These are phyloP conservation scores for Amphimallon solstitiale DNA, from an alignment of 2,888 invertebrate genomes.

Conservation along the genomic window DNA sequence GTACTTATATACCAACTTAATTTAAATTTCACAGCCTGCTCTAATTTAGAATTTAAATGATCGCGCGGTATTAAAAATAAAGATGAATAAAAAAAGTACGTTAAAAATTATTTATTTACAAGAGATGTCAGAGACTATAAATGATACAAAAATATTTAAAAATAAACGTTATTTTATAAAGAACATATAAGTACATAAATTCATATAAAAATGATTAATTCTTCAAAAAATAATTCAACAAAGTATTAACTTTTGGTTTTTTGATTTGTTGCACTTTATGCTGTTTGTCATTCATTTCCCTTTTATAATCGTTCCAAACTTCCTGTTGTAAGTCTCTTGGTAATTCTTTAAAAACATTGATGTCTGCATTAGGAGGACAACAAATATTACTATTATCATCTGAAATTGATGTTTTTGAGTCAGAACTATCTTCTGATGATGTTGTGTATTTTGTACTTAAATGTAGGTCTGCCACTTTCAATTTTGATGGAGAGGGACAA, in stretches of 20 bases:
- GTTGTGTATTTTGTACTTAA: conserved; percentile 60
- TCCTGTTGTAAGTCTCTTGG: conserved; percentile 79
- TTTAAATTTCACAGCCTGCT: no score
- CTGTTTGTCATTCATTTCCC: conserved; percentile 50
- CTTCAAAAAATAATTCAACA: conserved; percentile 76
- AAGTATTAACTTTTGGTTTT: conserved; percentile 71
- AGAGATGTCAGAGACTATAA: conserved; percentile 1
- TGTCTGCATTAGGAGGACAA: conserved; percentile 75
- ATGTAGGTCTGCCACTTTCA: conserved; percentile 74
- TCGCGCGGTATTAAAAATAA: no score
- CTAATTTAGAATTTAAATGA: no score
- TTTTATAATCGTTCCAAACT: conserved; percentile 74
- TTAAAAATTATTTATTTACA: conserved; percentile 29
- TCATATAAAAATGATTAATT: conserved; percentile 28
- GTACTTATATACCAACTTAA: no score
- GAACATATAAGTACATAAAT: not conserved
- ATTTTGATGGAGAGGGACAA: conserved; percentile 75
- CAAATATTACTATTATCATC: conserved; percentile 47
- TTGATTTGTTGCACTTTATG: conserved; percentile 66
- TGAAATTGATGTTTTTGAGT: conserved; percentile 25
- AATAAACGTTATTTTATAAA: not conserved
- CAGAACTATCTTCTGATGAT: not conserved
- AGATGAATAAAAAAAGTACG: no score
- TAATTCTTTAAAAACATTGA: conserved; percentile 75
- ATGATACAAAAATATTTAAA: conserved; percentile 22